A percentile compares a stretch with the other conserved stretches of the same genome.
Evolutionary conservation across 2,113 vertebrate species (phyloP).

Genomic region (Syngnathus floridae): DNA sequence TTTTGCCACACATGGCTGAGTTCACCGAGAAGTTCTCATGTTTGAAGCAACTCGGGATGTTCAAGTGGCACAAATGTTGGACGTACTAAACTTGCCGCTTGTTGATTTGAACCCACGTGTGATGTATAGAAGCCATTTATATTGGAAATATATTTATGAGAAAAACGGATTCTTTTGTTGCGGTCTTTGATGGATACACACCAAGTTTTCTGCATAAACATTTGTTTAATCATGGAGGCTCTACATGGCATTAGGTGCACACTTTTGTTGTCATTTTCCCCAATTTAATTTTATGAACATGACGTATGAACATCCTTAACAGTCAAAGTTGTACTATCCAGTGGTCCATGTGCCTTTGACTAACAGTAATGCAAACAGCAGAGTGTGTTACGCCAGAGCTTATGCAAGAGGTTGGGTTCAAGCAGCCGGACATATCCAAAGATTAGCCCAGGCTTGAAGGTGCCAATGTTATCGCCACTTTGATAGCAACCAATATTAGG

Average conservation of each 20-base stretch:
- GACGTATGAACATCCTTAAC: too few species aligned
- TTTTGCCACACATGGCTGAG: conserved; percentile 24
- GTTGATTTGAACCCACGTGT: background rate
- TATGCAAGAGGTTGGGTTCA: background rate
- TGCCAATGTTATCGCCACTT: background rate
- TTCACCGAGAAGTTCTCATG: conserved; percentile 9
- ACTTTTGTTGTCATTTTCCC: background rate
- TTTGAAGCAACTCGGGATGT: conserved; percentile 17
- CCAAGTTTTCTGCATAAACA: conserved; percentile 19
- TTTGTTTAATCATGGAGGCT: conserved; percentile 42
- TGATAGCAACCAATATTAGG: background rate
- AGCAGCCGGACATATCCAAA: background rate
- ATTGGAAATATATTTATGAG: conserved; percentile 46
- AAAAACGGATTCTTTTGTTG: background rate
- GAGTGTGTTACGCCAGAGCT: background rate
- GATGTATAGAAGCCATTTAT: conserved; percentile 6
- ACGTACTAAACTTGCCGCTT: background rate
- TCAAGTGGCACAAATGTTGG: background rate
- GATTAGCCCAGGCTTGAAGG: background rate
- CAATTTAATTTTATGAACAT: conserved; percentile 2
- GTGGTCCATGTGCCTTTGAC: background rate
- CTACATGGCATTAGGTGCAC: conserved; percentile 27
- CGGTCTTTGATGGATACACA: background rate
- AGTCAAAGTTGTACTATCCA: background rate
- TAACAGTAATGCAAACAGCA: background rate